phyloP scores from a whole-genome alignment of 1,140 invertebrate species.

The Magallana angulata region DNA sequence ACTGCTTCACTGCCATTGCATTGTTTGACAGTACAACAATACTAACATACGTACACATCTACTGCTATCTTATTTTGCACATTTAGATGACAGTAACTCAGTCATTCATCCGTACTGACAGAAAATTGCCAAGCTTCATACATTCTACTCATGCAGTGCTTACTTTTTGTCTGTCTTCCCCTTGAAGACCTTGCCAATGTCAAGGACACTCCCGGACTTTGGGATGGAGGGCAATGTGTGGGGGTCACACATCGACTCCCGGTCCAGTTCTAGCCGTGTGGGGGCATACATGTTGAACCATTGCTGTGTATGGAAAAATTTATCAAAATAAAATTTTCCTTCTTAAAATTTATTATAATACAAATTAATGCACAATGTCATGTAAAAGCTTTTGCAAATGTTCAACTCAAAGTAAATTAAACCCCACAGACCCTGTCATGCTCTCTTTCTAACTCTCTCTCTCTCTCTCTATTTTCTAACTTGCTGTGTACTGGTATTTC shows the following conservation, averaged over 20 bases:
- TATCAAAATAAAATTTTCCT: not conserved
- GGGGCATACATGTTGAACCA: slow-evolving; percentile 78
- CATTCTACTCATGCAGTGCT: slow-evolving; percentile 20
- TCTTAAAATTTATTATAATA: too few relatives aligned
- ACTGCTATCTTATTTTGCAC: too few relatives aligned
- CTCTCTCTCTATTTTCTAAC: slow-evolving; percentile 68
- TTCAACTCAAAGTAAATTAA: too few relatives aligned
- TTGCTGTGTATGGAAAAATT: slow-evolving; percentile 67
- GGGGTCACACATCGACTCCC: slow-evolving; percentile 51
- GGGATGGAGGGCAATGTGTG: slow-evolving; percentile 31
- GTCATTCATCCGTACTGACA: not conserved
- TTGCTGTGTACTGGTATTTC: too few relatives aligned
- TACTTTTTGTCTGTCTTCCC: slow-evolving; percentile 76
- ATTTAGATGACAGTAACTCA: not conserved
- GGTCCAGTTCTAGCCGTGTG: slow-evolving; percentile 70
- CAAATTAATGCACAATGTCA: too few relatives aligned
- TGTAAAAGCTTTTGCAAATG: too few relatives aligned
- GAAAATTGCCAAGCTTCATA: too few relatives aligned
- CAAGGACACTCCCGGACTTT: slow-evolving; percentile 61
- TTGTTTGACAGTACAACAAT: too few relatives aligned
- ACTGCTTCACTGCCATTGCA: too few relatives aligned
- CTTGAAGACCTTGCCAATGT: slow-evolving; percentile 75
- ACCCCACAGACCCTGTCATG: too few relatives aligned
- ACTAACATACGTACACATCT: too few relatives aligned
- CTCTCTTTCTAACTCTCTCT: slow-evolving; percentile 74